Evolutionary conservation across 30 jellyfish, hydroid and myxozoan species (phyloP), one percentile per base, ranked within the genome.

Genomic region (Aurelia aurita): DNA sequence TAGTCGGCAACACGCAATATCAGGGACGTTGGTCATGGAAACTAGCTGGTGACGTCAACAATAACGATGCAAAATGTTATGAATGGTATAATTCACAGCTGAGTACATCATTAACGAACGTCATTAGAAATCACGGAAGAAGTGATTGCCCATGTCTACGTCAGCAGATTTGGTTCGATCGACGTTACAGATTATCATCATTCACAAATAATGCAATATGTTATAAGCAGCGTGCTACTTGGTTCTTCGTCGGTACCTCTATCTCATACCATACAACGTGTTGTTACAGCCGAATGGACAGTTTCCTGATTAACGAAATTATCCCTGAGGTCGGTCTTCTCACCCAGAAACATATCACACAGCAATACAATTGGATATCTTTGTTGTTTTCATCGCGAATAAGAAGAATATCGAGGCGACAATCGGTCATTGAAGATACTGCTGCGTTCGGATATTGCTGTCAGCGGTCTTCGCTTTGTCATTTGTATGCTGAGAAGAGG

Each of bases 1-100:
- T 76, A 1, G 65, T 68, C 18, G 87, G 90, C 7, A 76, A 87
- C 74, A 69, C 87, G 16, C 51, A 66, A 3, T 19, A 26, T 57
- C 27, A 27, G 12, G 96, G 96, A 23, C 31, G 86, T 26, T 87
- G 91, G 91, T 12, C 81, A 7, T 87, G 80, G 82, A 67, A 76
- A 68, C 55, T 87, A 0, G 32, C 87, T 15, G 84, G 25, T 0
- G 54, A 68, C 25, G 15, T 59, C 10, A 80, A 47, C 9, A 77
- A 47, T 43, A 79, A 67, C 39, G 87, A 64, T 13, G 77, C 59
- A 0, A 25, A 28, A 9, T 87, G 96, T 65, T 65, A 31, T 16
- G 79, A 51, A 4, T 87, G 90, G 90, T 68, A 58, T 22, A 57
- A 65, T 20, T 27, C 54, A 14, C 90, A 76, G 35, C 82, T 82